Base-by-base conservation (phyloP, 2,113 vertebrate species). In the Pipra filicauda region DNA sequence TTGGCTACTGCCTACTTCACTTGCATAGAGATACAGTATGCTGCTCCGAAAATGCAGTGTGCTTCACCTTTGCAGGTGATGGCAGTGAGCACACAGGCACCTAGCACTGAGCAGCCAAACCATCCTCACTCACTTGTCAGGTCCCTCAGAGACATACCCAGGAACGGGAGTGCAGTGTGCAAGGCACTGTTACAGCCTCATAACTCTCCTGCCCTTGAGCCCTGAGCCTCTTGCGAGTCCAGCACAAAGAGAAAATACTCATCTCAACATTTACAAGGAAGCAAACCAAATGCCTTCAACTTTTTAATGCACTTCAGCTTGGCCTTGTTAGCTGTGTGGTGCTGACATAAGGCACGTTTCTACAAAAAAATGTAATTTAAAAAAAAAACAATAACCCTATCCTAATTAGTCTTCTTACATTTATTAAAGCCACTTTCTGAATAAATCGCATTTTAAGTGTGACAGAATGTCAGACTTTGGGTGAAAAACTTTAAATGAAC, bases 101-200 rank as follows among this genome's bases (percentile, higher is more conserved):
- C 15, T 10, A 4, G 66, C 22, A 18, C 80, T 57, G 46, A 48
- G 61, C 51, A 75, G 52, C 37, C 1, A 2, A 79, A 66, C 21
- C 1, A 8, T 18, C 52, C 44, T 33, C 31, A 49, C 35, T 80
- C 17, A 16, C 58, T 19, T 8, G 4, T 31, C 37, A 76, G 43
- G 22, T 79, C 28, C 43, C 48, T 41, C 0, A 0, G 58, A 80
- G 43, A 64, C 1, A 0, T 13, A 22, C 12, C 26, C 0, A 0
- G 22, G 49, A 9, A 43, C 12, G 41, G 57, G 8, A 69, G 23
- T 7, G 37, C 44, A n/a, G 54, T 2, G 31, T 35, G 27, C 66
- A 15, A 21, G 57, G 31, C 19, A 4, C 27, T 39, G 41, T 8
- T 21, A 46, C 57, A 44, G 41, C 21, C 64, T 35, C 2, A 0